A percentile compares a stretch with the other conserved stretches of the same genome.
Evolutionary conservation across 2,888 invertebrate species (phyloP).

Genomic region (Torymus auratus): DNA sequence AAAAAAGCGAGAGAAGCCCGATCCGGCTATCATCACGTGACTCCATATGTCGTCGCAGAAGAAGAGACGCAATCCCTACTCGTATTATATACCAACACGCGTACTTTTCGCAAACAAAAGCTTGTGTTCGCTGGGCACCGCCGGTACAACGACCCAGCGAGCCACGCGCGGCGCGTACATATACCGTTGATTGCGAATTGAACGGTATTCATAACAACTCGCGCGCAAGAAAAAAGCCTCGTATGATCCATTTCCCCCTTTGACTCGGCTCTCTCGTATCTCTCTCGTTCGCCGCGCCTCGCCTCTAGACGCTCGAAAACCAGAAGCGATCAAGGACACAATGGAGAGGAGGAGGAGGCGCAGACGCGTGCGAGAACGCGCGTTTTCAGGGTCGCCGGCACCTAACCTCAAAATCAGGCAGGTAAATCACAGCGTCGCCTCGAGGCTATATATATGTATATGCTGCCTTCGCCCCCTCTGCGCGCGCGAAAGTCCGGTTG

Average conservation of each 20-base stretch:
- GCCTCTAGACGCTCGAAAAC: constrained; percentile 5
- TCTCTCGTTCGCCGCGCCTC: not conserved
- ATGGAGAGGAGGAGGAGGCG: not conserved
- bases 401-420: constrained; percentile 67
- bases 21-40: not conserved
- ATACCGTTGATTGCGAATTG: constrained; percentile 43
- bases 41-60: not conserved
- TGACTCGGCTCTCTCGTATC: not conserved
- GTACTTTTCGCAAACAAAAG: constrained; percentile 20
- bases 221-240: too few species aligned
- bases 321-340: constrained; percentile 50
- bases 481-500: not conserved
- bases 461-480: not conserved
- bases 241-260: constrained; percentile 29
- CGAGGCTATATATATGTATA: constrained; percentile 15
- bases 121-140: not conserved
- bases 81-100: not conserved
- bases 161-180: not conserved
- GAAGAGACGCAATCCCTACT: constrained; percentile 18
- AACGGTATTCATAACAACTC: constrained; percentile 46
- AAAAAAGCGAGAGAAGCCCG: too few species aligned
- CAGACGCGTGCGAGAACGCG: constrained; percentile 1
- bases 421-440: constrained; percentile 67
- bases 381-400: constrained; percentile 65
- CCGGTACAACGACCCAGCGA: constrained; percentile 34